Evolutionary conservation across 2,797 vertebrate genomes (phyloP).

Genomic region (Gambusia yucatana): DNA sequence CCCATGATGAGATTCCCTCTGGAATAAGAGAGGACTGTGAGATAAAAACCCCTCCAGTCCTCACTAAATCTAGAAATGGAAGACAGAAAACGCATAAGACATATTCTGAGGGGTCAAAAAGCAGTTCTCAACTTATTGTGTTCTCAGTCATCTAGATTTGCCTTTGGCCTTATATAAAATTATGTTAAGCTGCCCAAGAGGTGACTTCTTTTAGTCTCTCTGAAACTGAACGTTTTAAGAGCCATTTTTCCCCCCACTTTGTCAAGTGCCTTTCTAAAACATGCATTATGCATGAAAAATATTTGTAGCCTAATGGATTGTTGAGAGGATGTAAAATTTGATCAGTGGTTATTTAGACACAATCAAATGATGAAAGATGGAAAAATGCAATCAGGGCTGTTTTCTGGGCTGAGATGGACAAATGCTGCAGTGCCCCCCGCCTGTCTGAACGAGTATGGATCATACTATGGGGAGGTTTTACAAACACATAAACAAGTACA

Average conservation of each 20-base stretch:
- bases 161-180: slow-evolving; percentile 71
- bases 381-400: slow-evolving; percentile 39
- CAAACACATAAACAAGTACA: slow-evolving; percentile 56
- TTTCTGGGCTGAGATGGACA: slow-evolving; percentile 34
- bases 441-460: slow-evolving; percentile 57
- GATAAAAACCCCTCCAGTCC: slow-evolving; percentile 74
- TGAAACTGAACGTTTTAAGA: slow-evolving; percentile 49
- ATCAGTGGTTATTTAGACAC: slow-evolving; percentile 40
- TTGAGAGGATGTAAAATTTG: slow-evolving; percentile 31
- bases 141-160: slow-evolving; percentile 72
- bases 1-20: slow-evolving; percentile 73
- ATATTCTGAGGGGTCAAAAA: slow-evolving; percentile 73
- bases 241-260: slow-evolving; percentile 32
- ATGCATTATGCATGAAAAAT: slow-evolving; percentile 15
- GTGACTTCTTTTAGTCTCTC: slow-evolving; percentile 44
- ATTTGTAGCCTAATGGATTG: slow-evolving; percentile 34
- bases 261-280: slow-evolving; percentile 23
- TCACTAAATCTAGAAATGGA: slow-evolving; percentile 73
- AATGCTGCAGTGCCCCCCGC: slow-evolving; percentile 36
- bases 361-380: slow-evolving; percentile 28
- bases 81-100: slow-evolving; percentile 68
- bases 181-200: slow-evolving; percentile 56
- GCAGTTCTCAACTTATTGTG: slow-evolving; percentile 74
- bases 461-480: slow-evolving; percentile 50
- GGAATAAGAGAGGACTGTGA: slow-evolving; percentile 65